Percentiles rank a stretch among this genome's conserved stretches.
Evolutionary conservation across 2,113 vertebrate species (phyloP).

Genomic region (Dasyornis broadbenti): DNA sequence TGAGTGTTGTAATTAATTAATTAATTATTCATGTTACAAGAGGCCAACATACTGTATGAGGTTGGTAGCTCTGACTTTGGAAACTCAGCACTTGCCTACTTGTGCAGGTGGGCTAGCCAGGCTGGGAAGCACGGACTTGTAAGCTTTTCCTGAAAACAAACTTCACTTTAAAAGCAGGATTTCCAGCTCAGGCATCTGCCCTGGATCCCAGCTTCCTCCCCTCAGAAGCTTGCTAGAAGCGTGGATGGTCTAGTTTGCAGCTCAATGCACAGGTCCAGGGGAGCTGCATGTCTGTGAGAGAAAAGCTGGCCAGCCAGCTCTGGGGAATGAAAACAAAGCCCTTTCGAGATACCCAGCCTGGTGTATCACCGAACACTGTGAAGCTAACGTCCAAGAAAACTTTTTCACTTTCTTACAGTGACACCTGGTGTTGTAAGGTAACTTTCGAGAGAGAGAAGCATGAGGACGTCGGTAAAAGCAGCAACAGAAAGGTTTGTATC

Average conservation of each 20-base stretch:
- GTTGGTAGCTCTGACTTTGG: accelerated
- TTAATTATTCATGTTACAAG: neutral
- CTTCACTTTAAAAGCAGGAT: neutral
- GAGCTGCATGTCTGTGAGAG: accelerated
- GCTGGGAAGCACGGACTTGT: neutral
- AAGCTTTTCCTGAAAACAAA: neutral
- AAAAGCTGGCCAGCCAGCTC: neutral
- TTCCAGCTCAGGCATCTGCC: neutral
- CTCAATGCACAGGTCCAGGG: no score
- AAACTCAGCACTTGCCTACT: neutral
- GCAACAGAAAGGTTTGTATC: neutral
- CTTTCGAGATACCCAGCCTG: accelerated
- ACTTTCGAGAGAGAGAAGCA: neutral
- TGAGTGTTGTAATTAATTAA: neutral
- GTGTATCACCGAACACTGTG: accelerated
- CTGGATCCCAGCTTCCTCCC: neutral
- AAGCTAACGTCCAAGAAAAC: neutral
- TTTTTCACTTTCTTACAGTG: slow-evolving; percentile 4
- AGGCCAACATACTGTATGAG: neutral
- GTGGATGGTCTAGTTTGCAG: accelerated
- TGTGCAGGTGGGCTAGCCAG: neutral
- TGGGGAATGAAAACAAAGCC: accelerated
- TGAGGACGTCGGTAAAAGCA: accelerated
- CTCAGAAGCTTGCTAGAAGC: neutral
- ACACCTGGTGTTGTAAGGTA: slow-evolving; percentile 23